phyloP scores from a whole-genome alignment of 2,113 vertebrate species.

The Morone saxatilis region DNA sequence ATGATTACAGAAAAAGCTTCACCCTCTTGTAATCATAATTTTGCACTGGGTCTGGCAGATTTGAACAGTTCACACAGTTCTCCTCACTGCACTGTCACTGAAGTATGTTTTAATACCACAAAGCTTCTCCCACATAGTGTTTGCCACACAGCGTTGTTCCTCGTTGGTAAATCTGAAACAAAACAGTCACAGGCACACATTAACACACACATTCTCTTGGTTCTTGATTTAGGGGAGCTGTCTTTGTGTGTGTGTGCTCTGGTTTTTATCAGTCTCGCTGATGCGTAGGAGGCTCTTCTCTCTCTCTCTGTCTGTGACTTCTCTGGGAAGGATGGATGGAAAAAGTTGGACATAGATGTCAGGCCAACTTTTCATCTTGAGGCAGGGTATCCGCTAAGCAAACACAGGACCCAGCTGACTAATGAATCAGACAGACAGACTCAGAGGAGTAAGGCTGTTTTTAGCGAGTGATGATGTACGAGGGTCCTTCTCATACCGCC shows the following conservation, averaged over 20 bases:
- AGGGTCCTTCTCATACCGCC: constrained; percentile 31
- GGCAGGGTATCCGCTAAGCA: constrained; percentile 74
- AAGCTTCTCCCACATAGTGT: constrained; percentile 38
- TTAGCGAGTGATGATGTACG: constrained; percentile 57
- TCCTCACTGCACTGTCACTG: constrained; percentile 36
- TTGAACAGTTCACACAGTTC: constrained; percentile 42
- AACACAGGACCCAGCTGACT: constrained; percentile 72
- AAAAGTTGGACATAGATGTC: constrained; percentile 77
- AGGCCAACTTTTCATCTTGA: constrained; percentile 76
- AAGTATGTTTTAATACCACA: constrained; percentile 54
- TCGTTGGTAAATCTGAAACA: constrained; percentile 38
- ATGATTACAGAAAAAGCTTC: constrained; percentile 18
- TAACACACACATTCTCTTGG: constrained; percentile 20
- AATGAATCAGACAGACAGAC: constrained; percentile 72
- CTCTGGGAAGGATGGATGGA: constrained; percentile 72
- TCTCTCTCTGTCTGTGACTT: constrained; percentile 36
- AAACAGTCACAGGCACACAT: constrained; percentile 27
- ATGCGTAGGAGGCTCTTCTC: constrained; percentile 69
- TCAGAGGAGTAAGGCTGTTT: constrained; percentile 53
- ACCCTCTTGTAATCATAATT: constrained; percentile 28
- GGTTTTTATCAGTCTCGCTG: constrained; percentile 76
- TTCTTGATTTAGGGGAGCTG: constrained; percentile 73
- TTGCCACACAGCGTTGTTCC: constrained; percentile 34
- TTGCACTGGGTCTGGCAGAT: constrained; percentile 21
- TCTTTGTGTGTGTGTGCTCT: constrained; percentile 62